Conservation (phyloP, 2,797 vertebrate species). For the Falco concolor region DNA sequence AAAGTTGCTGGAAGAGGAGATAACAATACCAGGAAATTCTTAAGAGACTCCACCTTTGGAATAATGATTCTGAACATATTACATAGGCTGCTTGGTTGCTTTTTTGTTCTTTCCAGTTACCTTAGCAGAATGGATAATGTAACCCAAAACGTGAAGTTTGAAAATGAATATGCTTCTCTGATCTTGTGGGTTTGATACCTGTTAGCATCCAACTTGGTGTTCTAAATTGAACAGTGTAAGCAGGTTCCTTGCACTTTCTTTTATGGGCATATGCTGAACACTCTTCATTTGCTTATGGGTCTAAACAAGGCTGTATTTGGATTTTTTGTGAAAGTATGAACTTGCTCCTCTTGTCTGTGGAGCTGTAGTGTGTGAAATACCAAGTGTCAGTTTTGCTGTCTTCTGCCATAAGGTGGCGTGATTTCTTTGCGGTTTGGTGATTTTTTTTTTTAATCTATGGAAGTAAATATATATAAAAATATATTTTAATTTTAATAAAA, state of each 20-base stretch:
- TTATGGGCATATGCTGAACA: not conserved
- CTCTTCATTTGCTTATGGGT: not conserved
- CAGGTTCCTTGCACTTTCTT: not conserved
- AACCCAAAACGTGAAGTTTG: not conserved
- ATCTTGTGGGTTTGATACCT: not conserved
- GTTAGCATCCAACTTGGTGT: not conserved
- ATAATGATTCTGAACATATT: not conserved
- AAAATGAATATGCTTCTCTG: not conserved
- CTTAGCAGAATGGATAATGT: not conserved
- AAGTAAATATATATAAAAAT: not conserved
- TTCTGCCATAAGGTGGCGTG: slow-evolving; percentile 52
- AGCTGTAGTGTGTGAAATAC: not conserved
- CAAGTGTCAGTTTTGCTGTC: not conserved
- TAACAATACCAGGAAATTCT: slow-evolving; percentile 66
- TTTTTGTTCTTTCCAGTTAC: not conserved
- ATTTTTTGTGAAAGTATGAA: not conserved
- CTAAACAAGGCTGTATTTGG: not conserved
- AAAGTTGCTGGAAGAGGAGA: slow-evolving; percentile 37
- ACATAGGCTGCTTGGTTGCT: not conserved
- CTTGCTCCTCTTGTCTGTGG: not conserved
- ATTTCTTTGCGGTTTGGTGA: slow-evolving; percentile 3
- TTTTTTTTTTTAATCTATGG: not conserved
- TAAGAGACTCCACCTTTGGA: slow-evolving; percentile 56
- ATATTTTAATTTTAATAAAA: not conserved
- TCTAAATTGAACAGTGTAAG: not conserved